Evolutionary conservation across 2,797 vertebrate species (phyloP).

Genomic region (Clarias laeviceps): DNA sequence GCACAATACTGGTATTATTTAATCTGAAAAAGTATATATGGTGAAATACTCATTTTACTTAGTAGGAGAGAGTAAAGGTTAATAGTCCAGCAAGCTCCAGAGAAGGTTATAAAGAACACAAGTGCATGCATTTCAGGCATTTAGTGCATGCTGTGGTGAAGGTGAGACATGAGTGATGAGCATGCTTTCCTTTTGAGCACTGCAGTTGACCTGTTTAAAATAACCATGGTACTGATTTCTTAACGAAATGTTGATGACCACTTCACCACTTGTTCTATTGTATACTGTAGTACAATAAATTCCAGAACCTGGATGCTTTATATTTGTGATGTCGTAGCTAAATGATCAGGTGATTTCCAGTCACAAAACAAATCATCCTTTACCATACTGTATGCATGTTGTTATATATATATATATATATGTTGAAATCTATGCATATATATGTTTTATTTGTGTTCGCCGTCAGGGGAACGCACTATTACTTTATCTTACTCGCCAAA

Average conservation of each 20-base stretch:
- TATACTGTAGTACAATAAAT: not conserved
- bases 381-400: not conserved
- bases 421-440: not conserved
- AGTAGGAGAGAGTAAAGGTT: constrained; percentile 17
- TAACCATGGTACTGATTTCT: too few relatives aligned
- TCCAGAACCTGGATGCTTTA: not conserved
- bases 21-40: not conserved
- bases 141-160: not conserved
- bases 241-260: not conserved
- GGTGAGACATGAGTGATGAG: not conserved
- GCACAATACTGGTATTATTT: not conserved
- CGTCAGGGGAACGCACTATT: too few relatives aligned
- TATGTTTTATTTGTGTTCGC: not conserved
- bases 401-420: too few relatives aligned
- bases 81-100: constrained; percentile 14
- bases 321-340: not conserved
- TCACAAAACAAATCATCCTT: not conserved
- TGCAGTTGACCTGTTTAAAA: too few relatives aligned
- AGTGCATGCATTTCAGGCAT: constrained; percentile 1
- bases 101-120: not conserved
- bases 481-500: not conserved
- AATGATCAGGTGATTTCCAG: not conserved
- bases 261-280: not conserved
- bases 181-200: not conserved
- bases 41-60: not conserved